Evolutionary conservation across 2,797 vertebrate genomes (phyloP), one percentile per base, ranked within the genome.

Genomic region (Sarcoramphus papa): DNA sequence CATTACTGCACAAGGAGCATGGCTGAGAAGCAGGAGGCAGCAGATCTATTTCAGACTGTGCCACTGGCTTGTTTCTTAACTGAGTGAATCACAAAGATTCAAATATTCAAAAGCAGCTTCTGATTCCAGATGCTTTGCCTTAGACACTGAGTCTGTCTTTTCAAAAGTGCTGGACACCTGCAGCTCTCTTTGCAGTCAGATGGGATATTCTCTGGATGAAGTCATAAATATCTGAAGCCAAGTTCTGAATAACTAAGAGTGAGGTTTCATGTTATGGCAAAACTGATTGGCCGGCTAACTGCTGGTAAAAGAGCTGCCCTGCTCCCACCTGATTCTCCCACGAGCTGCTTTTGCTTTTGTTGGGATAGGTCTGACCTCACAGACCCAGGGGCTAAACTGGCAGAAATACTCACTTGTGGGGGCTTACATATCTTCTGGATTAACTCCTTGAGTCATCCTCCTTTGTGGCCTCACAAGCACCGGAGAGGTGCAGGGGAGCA

Each of bases 171-270:
- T 64, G 75, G 62, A 70, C 65, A 91, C 78, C 94, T 91, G 82
- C 78, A 95, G 15, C 11, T 88, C 45, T 80, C 56, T 13, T 56
- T 75, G 18, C 51, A 91, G 86, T 85, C 60, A 80, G 25, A 70
- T 27, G n/a, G 40, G 18, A 76, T 91, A 51, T 59, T 94, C 74
- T 82, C 88, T 91, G 43, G 18, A 56, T 70, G 48, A 96, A 93
- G 43, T 75, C 27, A 89, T 63, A 53, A 82, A 33, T 60, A 74
- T n/a, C 43, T 37, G 81, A 93, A 80, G 89, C 59, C 64, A 94
- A 74, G 56, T 53, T 79, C 48, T 85, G 89, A 90, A 53, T 31
- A 78, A 48, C 41, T 35, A 33, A 50, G 54, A 80, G 9, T 70
- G 51, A 74, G 63, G 40, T 67, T 90, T 74, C 48, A 23, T 41